These are phyloP conservation scores for Zosterops lateralis DNA, from an alignment of 2,113 vertebrate species.

Conservation along the genomic window DNA sequence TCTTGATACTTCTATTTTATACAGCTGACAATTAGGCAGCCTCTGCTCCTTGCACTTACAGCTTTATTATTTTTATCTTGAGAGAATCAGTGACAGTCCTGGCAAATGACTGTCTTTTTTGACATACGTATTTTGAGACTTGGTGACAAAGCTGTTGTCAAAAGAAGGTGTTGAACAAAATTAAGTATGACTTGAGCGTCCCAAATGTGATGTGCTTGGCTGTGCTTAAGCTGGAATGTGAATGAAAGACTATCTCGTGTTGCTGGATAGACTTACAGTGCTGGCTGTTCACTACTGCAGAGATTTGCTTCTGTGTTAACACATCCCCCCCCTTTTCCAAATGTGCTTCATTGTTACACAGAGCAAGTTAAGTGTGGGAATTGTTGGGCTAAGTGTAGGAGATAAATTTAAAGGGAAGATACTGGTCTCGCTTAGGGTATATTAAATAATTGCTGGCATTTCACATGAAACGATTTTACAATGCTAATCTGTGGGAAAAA, in stretches of 20 bases:
- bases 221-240: background rate
- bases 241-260: background rate
- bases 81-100: slow-evolving; percentile 6
- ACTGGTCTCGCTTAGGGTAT: background rate
- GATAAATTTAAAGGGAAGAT: background rate
- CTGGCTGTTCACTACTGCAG: background rate
- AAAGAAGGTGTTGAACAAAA: slow-evolving; percentile 33
- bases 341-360: background rate
- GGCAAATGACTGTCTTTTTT: slow-evolving; percentile 13
- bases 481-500: background rate
- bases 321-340: background rate
- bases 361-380: background rate
- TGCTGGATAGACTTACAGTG: slow-evolving; percentile 11
- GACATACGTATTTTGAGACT: background rate
- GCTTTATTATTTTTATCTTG: slow-evolving; percentile 17
- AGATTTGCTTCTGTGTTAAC: slow-evolving; percentile 28
- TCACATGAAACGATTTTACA: background rate
- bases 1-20: background rate
- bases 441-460: slow-evolving; percentile 14
- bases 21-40: slow-evolving; percentile 19
- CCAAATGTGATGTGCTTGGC: background rate
- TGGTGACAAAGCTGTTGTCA: slow-evolving; percentile 31
- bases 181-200: background rate
- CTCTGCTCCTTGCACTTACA: background rate
- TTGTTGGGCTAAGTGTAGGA: background rate